Evolutionary conservation across 2,888 invertebrate genomes (phyloP).

Genomic region (Mylabris sibirica): DNA sequence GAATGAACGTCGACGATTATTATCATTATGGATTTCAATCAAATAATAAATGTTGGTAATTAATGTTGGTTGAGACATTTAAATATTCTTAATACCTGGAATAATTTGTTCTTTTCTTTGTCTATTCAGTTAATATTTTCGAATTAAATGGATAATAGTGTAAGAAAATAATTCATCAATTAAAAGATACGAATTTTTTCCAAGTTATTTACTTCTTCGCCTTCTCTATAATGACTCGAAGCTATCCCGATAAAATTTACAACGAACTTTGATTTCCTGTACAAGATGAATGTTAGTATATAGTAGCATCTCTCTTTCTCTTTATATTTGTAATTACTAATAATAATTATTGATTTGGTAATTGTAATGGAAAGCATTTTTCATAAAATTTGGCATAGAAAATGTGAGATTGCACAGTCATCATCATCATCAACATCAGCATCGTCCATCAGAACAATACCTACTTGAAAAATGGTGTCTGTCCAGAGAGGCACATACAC

Average conservation of each 20-base stretch:
- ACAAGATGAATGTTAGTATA: not conserved
- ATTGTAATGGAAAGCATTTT: not conserved
- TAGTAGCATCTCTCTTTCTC: not conserved
- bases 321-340: not conserved
- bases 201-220: constrained; percentile 2
- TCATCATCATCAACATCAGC: not conserved
- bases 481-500: constrained; percentile 25
- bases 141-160: no score
- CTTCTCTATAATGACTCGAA: not conserved
- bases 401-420: constrained; percentile 20
- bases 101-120: not conserved
- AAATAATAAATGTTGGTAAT: no score
- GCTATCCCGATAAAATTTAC: not conserved
- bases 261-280: constrained; percentile 6
- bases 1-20: no score
- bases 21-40: no score
- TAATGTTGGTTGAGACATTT: no score
- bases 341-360: constrained; percentile 1
- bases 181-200: not conserved
- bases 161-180: not conserved
- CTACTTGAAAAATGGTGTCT: constrained; percentile 33
- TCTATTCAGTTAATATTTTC: no score
- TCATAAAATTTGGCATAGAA: not conserved
- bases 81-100: not conserved
- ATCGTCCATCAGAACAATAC: constrained; percentile 30